Evolutionary conservation across 1,140 invertebrate genomes (phyloP).

Genomic region (Zaprionus nigranus): DNA sequence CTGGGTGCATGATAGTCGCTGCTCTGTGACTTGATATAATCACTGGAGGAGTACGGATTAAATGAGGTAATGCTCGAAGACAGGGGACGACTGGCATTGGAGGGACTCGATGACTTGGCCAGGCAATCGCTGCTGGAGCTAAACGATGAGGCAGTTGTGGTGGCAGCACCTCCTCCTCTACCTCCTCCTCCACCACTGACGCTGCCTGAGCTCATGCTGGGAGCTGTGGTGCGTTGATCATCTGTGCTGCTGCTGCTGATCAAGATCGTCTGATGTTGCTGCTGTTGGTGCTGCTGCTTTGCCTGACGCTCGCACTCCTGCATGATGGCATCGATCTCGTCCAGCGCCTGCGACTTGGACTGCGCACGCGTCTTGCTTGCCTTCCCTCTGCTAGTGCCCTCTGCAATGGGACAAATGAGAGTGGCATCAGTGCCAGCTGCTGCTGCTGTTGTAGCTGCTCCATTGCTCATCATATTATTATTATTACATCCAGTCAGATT

Average conservation of each 20-base stretch:
- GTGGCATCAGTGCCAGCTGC: constrained; percentile 60
- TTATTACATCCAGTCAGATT: constrained; percentile 74
- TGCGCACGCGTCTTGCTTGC: constrained; percentile 9
- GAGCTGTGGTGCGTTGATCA: constrained; percentile 72
- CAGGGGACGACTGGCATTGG: constrained; percentile 61
- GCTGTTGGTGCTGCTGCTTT: constrained; percentile 19
- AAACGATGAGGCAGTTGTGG: constrained; percentile 75
- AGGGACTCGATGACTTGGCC: constrained; percentile 80
- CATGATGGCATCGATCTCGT: constrained; percentile 84
- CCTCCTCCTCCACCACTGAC: not conserved
- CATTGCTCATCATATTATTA: constrained; percentile 50
- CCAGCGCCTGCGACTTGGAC: constrained; percentile 57
- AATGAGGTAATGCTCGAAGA: constrained; percentile 84
- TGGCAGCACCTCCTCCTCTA: constrained; percentile 41
- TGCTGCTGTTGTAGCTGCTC: constrained; percentile 17
- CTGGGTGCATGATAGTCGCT: constrained; percentile 82
- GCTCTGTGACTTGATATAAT: constrained; percentile 83
- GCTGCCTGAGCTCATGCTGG: constrained; percentile 65
- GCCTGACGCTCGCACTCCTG: constrained; percentile 80
- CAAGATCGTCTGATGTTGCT: constrained; percentile 32
- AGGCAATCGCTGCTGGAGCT: constrained; percentile 82
- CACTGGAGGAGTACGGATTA: constrained; percentile 83
- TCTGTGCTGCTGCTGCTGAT: constrained; percentile 37
- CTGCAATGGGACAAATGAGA: constrained; percentile 82
- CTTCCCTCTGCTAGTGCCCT: constrained; percentile 18